These are phyloP conservation scores for Radopholus similis DNA, from an alignment of 1,140 invertebrate genomes.

Conservation along the genomic window DNA sequence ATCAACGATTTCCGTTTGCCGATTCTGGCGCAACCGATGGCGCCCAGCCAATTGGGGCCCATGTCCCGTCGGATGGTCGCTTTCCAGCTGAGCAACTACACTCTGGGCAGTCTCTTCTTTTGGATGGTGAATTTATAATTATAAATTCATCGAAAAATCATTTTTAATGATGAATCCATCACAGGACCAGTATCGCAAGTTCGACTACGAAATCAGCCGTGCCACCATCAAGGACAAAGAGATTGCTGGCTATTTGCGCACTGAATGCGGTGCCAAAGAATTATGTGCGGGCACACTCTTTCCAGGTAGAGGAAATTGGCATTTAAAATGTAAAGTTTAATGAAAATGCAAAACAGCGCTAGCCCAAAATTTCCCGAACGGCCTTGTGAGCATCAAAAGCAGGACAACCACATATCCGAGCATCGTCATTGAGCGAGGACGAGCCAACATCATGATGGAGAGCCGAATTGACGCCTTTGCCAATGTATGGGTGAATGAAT, in stretches of 20 bases:
- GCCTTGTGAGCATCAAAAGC: conserved; percentile 57
- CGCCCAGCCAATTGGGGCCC: conserved; percentile 6
- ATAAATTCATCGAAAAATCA: no score
- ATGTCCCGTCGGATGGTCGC: conserved; percentile 50
- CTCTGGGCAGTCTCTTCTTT: conserved; percentile 52
- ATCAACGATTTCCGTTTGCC: conserved; percentile 58
- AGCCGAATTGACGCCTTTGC: conserved; percentile 59
- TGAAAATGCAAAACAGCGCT: conserved; percentile 42
- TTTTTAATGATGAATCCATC: not conserved
- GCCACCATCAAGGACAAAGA: conserved; percentile 50
- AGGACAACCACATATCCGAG: conserved; percentile 55
- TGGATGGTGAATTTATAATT: conserved; percentile 47
- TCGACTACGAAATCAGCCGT: conserved; percentile 58
- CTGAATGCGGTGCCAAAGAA: conserved; percentile 53
- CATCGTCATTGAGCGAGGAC: conserved; percentile 47
- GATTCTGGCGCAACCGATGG: conserved; percentile 46
- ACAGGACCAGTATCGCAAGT: conserved; percentile 48
- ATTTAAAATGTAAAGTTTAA: not conserved
- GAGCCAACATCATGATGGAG: conserved; percentile 50
- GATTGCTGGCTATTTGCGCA: conserved; percentile 54
- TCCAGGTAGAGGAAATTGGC: conserved; percentile 33
- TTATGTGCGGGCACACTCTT: conserved; percentile 59
- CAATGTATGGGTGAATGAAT: no score
- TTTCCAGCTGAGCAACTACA: conserved; percentile 58
- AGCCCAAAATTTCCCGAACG: conserved; percentile 47